Evolutionary conservation across 2,113 vertebrate species (phyloP), one percentile per base, ranked within the genome.

Genomic region (Thalassarche chlororhynchos): DNA sequence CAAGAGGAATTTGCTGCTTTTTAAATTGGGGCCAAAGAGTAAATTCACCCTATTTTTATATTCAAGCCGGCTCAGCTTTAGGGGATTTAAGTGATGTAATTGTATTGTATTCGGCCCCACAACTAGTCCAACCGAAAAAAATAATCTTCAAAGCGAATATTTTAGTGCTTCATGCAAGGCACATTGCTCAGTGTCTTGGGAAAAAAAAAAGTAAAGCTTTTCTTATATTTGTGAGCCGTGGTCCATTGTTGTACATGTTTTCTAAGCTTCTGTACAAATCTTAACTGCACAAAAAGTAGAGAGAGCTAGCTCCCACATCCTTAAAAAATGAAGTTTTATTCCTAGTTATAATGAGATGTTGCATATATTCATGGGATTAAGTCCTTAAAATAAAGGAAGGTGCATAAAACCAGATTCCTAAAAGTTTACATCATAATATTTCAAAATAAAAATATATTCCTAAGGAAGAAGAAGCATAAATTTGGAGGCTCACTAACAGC

Each of bases 111-210:
- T 96, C 14, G 24, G 90, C 91, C 94, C 83, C 89, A 96, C 91
- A 96, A 94, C 91, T 95, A 78, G 95, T 80, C 95, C 82, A 77
- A 89, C 62, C 86, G 84, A 92, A 69, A 82, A 95, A 95, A 91
- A 77, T 42, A 95, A 96, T 97, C 96, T 98, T 98, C 98, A 98
- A 98, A 98, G 96, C 96, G 89, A 91, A 77, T 90, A 92, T 97
- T 95, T 62, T 47, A 93, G 86, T 80, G 40, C 74, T 96, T 95
- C 94, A 92, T 97, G 79, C 77, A 93, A 95, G 85, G 88, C 92
- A 77, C 81, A 89, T 92, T 96, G 52, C 96, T 97, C 2, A 8
- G 79, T 93, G 65, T 96, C 91, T 80, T 95, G 80, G 87, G 87
- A 57, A 62, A 68, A 70, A 71, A 87, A 71, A 87, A 89, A 89